Base-by-base conservation (phyloP, 2,113 vertebrate genomes). In the Pimephales promelas region DNA sequence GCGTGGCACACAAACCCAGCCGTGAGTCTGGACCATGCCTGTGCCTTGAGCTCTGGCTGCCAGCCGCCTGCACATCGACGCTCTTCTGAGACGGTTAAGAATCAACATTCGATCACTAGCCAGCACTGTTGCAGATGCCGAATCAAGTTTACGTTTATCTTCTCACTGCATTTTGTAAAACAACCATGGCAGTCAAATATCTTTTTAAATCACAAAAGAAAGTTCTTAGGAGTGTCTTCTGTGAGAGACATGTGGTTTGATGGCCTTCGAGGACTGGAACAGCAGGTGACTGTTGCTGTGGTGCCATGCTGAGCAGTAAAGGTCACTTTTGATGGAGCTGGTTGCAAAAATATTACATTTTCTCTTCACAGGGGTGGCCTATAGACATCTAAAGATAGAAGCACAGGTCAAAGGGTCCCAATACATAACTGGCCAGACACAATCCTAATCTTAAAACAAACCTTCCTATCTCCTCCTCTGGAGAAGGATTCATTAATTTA, bases 291-390 rank as follows among this genome's bases (percentile, higher is more conserved):
- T 84, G 77, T 74, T 74, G 77, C 83, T 64, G 64, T 56, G 83
- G 36, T 81, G 54, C 56, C 86, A 47, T 61, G 79, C 86, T 78
- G 83, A 77, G 72, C 78, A 84, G 81, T 84, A 87, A 87, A 87
- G 86, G 86, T 84, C 79, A 84, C 66, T 82, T 82, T 84, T 56
- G 56, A 64, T 82, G 59, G 70, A 34, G 31, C 47, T 68, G 81
- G 34, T 70, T 52, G 57, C 70, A 71, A 79, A 85, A 85, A 81
- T 83, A 83, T 70, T 72, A 72, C 72, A 71, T 81, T 76, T 80
- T 81, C 68, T 66, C 47, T 54, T 86, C 73, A 68, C 66, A 85
- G 54, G n/a, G 52, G 83, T 14, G 20, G 36, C 18, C 54, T 40
- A 54, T 49, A 45, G 76, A 57, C 34, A 26, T 40, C 75, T 28